phyloP scores from a whole-genome alignment of 2,888 invertebrate species.

The Myopa testacea region DNA sequence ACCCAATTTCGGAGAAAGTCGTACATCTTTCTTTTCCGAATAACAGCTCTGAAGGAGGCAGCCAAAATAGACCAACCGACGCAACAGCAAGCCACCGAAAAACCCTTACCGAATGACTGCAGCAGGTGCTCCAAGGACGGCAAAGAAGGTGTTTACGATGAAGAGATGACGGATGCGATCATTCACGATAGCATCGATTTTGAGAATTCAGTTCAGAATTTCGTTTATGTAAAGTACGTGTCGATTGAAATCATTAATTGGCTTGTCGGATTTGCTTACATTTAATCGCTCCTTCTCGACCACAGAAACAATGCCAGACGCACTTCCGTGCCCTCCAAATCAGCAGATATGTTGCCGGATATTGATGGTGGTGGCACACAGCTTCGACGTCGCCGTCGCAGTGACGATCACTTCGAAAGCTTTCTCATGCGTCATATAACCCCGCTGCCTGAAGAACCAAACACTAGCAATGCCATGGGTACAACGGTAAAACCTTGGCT shows the following conservation, averaged over 20 bases:
- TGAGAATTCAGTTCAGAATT: slow-evolving; percentile 85
- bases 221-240: slow-evolving; percentile 71
- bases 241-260: background rate
- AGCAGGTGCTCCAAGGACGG: slow-evolving; percentile 54
- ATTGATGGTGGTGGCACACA: slow-evolving; percentile 27
- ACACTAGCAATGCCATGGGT: slow-evolving; percentile 21
- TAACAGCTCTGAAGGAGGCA: slow-evolving; percentile 53
- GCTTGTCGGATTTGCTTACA: background rate
- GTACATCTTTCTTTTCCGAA: background rate
- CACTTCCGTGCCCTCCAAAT: background rate
- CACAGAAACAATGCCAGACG: slow-evolving; percentile 35
- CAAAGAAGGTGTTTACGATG: slow-evolving; percentile 41
- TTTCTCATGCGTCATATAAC: slow-evolving; percentile 58
- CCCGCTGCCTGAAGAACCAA: slow-evolving; percentile 37
- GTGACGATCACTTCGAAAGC: slow-evolving; percentile 49
- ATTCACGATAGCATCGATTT: slow-evolving; percentile 76
- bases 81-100: slow-evolving; percentile 45
- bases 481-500: slow-evolving; percentile 6
- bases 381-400: slow-evolving; percentile 45
- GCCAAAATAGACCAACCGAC: slow-evolving; percentile 45
- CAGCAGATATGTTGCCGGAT: background rate
- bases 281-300: background rate
- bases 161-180: slow-evolving; percentile 69
- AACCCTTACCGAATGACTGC: slow-evolving; percentile 44
- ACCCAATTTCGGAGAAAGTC: background rate